Evolutionary conservation across 1,140 invertebrate genomes (phyloP), one percentile per base, ranked within the genome.

Genomic region (Pseudobourletiella spinata): DNA sequence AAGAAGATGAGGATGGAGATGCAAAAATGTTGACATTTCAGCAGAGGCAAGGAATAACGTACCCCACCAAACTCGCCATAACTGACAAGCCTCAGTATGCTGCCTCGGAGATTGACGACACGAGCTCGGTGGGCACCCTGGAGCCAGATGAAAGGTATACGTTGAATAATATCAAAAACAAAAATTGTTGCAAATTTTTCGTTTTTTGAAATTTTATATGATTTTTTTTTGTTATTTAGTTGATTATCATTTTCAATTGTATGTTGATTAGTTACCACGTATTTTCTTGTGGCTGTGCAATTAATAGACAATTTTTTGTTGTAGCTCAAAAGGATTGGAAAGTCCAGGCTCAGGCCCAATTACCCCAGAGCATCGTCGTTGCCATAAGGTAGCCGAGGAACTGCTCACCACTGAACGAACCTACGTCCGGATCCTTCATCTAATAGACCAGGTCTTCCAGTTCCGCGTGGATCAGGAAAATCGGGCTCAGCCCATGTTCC

Each of bases 391-490:
- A 25, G 79, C 78, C 15, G 63, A 73, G 20, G 80, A 82, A 63
- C 70, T 82, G 18, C 69, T 81, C 18, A 73, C 74, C 3, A 81
- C 80, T 8, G 80, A 82, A 68, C 68, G 75, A 63, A 76, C 75
- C 3, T 82, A 82, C 67, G 80, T 81, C 2, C 65, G 69, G 20
- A 75, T 77, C 29, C 72, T 82, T 2, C 74, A 78, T 58, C 74
- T 82, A 1, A 73, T 82, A 54, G 79, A 81, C 68, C 78, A 81
- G 74, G 78, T 77, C n/a, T 81, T 81, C 65, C 77, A 79, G 65
- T 78, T 77, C 61, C 73, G 76, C 61, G 75, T 81, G 1, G 74
- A 76, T 32, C 73, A 79, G 60, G 79, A 80, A 67, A 81, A 81
- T 66, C 65, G 78, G 44, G 75, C 71, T 15, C 72, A 76, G 29